Evolutionary conservation across 2,113 vertebrate species (phyloP).

Genomic region (Podarcis muralis): DNA sequence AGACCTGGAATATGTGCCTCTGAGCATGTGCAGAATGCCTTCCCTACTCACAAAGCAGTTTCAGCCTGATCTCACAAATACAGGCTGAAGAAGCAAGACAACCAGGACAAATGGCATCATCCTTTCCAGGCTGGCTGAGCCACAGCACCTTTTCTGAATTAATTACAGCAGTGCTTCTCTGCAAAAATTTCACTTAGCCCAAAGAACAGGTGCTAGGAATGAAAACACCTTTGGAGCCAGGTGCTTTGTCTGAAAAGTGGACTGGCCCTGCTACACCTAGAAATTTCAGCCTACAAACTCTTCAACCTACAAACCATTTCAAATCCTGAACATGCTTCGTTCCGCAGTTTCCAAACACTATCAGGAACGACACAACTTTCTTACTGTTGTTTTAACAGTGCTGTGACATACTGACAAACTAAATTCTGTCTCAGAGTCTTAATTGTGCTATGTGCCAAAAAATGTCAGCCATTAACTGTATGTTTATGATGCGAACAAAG

Average conservation of each 20-base stretch:
- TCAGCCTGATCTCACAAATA: not conserved
- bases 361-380: not conserved
- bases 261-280: not conserved
- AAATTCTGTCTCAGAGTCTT: not conserved
- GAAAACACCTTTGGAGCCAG: not conserved
- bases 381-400: not conserved
- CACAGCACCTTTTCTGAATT: not conserved
- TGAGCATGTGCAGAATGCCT: not conserved
- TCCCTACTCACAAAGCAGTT: not conserved
- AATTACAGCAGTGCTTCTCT: not conserved
- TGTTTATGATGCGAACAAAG: not conserved
- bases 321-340: not conserved
- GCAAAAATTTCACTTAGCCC: not conserved
- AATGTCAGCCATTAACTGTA: not conserved
- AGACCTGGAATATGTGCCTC: not conserved
- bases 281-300: not conserved
- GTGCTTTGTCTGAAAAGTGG: not conserved
- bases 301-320: not conserved
- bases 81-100: not conserved
- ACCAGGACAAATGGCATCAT: not conserved
- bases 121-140: not conserved
- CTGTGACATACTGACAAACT: not conserved
- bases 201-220: not conserved
- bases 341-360: not conserved
- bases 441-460: not conserved